phyloP scores from a whole-genome alignment of 1,140 invertebrate genomes.

The Mizuhopecten yessoensis region DNA sequence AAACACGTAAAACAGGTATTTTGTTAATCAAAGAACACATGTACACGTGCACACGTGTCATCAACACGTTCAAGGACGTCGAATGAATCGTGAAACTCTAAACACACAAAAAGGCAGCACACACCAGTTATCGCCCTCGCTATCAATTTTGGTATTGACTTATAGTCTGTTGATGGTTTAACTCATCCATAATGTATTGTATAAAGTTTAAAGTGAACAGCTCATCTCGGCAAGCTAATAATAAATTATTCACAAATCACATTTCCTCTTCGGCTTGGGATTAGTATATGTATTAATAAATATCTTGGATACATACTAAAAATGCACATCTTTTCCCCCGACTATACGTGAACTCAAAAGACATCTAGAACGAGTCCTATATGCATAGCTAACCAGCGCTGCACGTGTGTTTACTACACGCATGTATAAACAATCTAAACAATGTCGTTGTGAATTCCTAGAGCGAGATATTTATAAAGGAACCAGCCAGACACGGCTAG shows the following conservation, averaged over 20 bases:
- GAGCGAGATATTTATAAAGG: neutral
- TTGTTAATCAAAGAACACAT: no score
- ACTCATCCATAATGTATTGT: neutral
- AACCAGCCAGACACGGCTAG: neutral
- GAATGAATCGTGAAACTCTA: no score
- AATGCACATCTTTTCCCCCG: no score
- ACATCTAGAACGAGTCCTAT: no score
- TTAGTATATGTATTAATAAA: neutral
- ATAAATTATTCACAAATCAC: neutral
- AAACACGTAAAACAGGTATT: no score
- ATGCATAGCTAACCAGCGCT: neutral
- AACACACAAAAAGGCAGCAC: no score
- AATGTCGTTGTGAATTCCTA: neutral
- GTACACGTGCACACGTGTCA: no score
- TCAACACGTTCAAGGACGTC: no score
- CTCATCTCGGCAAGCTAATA: neutral
- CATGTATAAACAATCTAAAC: neutral
- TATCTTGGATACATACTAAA: no score
- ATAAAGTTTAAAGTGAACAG: neutral
- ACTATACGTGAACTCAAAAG: no score
- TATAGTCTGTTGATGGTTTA: neutral
- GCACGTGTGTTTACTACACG: neutral
- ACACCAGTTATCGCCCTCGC: neutral
- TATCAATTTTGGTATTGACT: neutral
- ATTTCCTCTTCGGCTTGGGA: neutral